phyloP scores from a whole-genome alignment of 2,797 vertebrate genomes.

The Staurois parvus region DNA sequence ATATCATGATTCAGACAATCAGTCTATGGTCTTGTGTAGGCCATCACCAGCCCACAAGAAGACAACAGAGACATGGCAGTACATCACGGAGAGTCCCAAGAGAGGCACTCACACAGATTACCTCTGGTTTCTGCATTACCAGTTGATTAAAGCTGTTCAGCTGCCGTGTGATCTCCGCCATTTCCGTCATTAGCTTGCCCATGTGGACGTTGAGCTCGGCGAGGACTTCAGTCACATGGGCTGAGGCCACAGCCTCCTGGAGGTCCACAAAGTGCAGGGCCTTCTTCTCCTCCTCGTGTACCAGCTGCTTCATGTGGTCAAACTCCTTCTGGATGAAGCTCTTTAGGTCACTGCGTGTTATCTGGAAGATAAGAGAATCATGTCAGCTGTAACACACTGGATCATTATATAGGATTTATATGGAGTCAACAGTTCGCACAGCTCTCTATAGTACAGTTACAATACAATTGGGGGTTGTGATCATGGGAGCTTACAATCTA shows the following conservation, averaged over 20 bases:
- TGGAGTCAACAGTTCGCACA: too few relatives aligned
- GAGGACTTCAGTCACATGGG: conserved; percentile 81
- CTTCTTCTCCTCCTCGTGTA: conserved; percentile 81
- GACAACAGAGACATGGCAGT: not conserved
- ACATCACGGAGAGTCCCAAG: not conserved
- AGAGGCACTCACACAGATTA: conserved; percentile 51
- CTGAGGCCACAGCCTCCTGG: conserved; percentile 82
- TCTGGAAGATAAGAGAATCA: conserved; percentile 67
- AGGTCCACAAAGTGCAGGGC: conserved; percentile 83
- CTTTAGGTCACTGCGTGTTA: conserved; percentile 82
- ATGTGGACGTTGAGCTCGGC: conserved; percentile 81
- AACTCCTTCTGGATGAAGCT: conserved; percentile 82
- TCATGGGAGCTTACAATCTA: too few relatives aligned
- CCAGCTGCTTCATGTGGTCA: conserved; percentile 80
- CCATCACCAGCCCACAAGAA: not conserved
- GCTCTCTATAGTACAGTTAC: too few relatives aligned
- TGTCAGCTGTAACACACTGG: too few relatives aligned
- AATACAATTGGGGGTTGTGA: too few relatives aligned
- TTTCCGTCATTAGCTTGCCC: conserved; percentile 85
- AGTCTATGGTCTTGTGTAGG: not conserved
- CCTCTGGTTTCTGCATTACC: conserved; percentile 71
- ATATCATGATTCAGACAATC: not conserved
- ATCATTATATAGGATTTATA: too few relatives aligned
- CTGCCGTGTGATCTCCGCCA: conserved; percentile 85
- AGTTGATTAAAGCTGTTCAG: conserved; percentile 79